Base-by-base conservation (phyloP, 2,888 invertebrate species). In the Alsophila aescularia region DNA sequence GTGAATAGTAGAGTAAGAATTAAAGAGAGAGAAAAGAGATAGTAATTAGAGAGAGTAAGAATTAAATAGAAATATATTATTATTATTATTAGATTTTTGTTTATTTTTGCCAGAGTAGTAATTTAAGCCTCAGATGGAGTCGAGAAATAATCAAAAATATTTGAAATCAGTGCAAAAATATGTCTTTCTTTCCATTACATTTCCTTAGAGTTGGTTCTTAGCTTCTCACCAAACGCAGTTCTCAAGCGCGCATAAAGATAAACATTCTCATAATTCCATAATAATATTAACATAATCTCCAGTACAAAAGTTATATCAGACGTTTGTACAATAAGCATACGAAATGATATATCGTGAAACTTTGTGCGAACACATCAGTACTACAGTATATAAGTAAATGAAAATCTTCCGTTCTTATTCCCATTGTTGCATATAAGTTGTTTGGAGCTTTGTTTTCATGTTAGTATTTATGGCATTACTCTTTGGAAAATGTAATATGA, bases 271-370 rank as follows among this genome's bases (percentile, higher is more conserved):
- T 62, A 65, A 68, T 64, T 58, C 54, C 50, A 50, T 61, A 57
- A 64, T 67, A 69, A 60, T 57, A 68, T 69, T 67, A 64, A 51
- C 66, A 69, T 69, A 69, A 66, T 66, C 68, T 62, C 54, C 53
- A 45, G 53, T 58, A 49, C 61, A 56, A 61, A 66, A 72, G 68
- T 66, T 69, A 62, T 67, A 57, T 54, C 58, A 50, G 44, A 61
- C 51, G 59, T 51, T 58, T 63, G 64, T 60, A 66, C 69, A 61
- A 54, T 56, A 70, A 69, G 60, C 58, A 64, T 54, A 40, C 32
- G 40, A 47, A 41, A 72, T 75, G 78, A 78, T 77, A 73, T 78
- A 77, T 77, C 73, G 67, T 60, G 60, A 72, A 81, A 81, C 69
- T 78, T 81, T 71, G 58, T 59, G 66, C 69, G 73, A 74, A 77